Evolutionary conservation across 2,888 invertebrate genomes (phyloP).

Genomic region (Acanthoscelides obtectus): DNA sequence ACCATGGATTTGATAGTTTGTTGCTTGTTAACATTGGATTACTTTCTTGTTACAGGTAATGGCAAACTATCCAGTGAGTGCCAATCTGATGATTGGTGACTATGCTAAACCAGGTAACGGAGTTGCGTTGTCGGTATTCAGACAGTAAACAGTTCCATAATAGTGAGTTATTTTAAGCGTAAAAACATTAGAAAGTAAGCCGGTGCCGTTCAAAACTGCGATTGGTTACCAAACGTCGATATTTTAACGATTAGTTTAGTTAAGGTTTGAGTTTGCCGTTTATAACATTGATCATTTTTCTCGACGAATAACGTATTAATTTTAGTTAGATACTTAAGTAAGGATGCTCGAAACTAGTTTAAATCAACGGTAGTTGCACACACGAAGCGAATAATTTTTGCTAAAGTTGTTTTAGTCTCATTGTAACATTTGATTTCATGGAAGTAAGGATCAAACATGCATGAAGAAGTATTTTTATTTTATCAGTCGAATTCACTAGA

Average conservation of each 20-base stretch:
- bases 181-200: neutral
- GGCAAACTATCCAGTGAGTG: constrained; percentile 64
- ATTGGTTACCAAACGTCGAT: neutral
- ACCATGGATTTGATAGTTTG: too few relatives aligned
- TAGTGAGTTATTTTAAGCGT: neutral
- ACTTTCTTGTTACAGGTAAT: constrained; percentile 44
- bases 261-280: neutral
- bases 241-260: neutral
- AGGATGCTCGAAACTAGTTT: neutral
- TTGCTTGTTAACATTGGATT: too few relatives aligned
- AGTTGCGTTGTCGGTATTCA: constrained; percentile 35
- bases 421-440: neutral
- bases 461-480: too few relatives aligned
- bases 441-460: neutral
- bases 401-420: neutral
- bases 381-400: neutral
- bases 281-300: neutral
- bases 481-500: too few relatives aligned
- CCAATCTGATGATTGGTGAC: constrained; percentile 72
- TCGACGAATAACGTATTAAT: neutral
- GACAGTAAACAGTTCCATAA: constrained; percentile 34
- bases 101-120: constrained; percentile 55
- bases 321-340: neutral
- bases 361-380: neutral
- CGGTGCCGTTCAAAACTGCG: neutral